phyloP scores from a whole-genome alignment of 2,888 invertebrate species.

The Xylota segnis region DNA sequence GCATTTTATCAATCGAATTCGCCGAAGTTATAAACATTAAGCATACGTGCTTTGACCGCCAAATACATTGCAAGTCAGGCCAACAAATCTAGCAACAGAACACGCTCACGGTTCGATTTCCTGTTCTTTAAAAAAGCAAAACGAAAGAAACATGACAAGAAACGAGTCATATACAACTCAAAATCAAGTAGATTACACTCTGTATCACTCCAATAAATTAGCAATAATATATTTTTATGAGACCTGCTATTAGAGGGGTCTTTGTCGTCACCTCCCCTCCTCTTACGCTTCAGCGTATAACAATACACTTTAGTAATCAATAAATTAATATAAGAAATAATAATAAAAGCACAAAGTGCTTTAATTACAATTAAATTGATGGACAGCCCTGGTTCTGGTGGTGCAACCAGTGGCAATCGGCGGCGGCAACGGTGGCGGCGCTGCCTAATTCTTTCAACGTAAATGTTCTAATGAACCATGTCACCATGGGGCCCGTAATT shows the following conservation, averaged over 20 bases:
- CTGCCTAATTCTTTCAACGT: constrained; percentile 45
- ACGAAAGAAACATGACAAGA: neutral
- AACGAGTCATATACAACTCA: constrained; percentile 30
- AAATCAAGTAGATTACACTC: constrained; percentile 69
- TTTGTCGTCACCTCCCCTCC: constrained; percentile 1
- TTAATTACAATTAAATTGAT: constrained; percentile 74
- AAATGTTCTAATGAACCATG: constrained; percentile 54
- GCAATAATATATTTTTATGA: constrained; percentile 62
- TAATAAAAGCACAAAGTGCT: constrained; percentile 70
- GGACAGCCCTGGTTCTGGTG: constrained; percentile 41
- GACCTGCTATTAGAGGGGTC: constrained; percentile 37
- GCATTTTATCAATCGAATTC: constrained; percentile 66
- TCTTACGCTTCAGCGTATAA: constrained; percentile 4
- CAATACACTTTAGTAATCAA: constrained; percentile 67
- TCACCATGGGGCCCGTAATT: constrained; percentile 61
- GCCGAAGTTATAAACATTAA: constrained; percentile 63
- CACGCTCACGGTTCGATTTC: constrained; percentile 21
- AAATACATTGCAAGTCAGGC: constrained; percentile 43
- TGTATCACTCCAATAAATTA: constrained; percentile 61
- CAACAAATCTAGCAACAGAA: constrained; percentile 39
- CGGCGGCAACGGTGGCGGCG: no score
- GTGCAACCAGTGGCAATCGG: constrained; percentile 40
- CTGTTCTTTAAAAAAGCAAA: constrained; percentile 27
- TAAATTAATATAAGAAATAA: constrained; percentile 73
- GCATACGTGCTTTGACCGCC: constrained; percentile 60